Base-by-base conservation (phyloP, 2,113 vertebrate species). In the Sorex fumeus region DNA sequence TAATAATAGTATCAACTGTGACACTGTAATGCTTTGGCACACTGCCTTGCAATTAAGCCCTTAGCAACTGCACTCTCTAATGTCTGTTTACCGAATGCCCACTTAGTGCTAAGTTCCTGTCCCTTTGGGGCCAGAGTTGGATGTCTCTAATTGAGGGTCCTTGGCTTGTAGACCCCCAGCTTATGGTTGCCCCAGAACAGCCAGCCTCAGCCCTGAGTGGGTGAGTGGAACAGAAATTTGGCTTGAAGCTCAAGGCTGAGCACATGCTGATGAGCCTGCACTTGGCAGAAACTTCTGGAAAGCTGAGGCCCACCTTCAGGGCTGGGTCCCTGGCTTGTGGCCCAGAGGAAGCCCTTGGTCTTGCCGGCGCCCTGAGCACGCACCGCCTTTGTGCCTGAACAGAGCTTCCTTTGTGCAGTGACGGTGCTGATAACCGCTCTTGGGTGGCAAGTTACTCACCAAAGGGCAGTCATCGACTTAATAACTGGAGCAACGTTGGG, bases 341-440 rank as follows among this genome's bases (percentile, higher is more conserved):
- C 71, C 74, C 47, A 66, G 53, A 84, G 86, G 78, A 84, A 90
- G 75, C 60, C 76, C 43, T 81, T 74, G 91, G 47, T 87, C 34
- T 84, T 66, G 80, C 64, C 12, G 7, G 45, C 11, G 15, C 67
- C 79, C 84, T 15, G 23, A 66, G 74, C 47, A 1, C 0, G 5
- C 11, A 1, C 53, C 0, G 2, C 30, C 43, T 81, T 34, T 80
- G 47, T n/a, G 77, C 34, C 72, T 10, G 8, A 43, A 89, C n/a
- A 80, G 72, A 87, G 30, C 57, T 32, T 40, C 66, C 80, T 78
- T 43, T 92, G 79, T 92, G 88, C 0, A 0, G 60, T 19, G 45
- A 53, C 21, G 3, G 75, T 0, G 36, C 27, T 34, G 76, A 19
- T 34, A 45, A 66, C 72, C 67, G 66, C 66, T 94, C 70, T 70